These are phyloP conservation scores for Lasioglossum pauxillum DNA, from an alignment of 2,888 invertebrate species.

Conservation along the genomic window DNA sequence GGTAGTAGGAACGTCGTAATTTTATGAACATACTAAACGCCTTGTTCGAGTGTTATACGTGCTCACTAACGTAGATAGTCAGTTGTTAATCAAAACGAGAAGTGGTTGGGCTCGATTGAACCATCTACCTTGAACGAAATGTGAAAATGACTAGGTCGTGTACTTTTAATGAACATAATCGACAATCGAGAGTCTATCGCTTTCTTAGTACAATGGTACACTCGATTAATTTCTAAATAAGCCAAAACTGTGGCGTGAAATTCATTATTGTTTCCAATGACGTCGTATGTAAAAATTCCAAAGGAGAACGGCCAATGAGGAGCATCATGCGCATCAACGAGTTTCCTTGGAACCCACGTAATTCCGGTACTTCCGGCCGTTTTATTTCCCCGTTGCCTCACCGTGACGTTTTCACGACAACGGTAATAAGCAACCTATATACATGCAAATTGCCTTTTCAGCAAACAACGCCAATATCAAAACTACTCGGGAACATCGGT, in stretches of 20 bases:
- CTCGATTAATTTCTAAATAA: too few species aligned
- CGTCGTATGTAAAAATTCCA: not conserved
- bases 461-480: not conserved
- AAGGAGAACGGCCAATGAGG: not conserved
- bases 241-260: too few species aligned
- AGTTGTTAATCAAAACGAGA: not conserved
- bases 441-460: conserved; percentile 11
- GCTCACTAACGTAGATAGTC: not conserved
- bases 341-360: not conserved
- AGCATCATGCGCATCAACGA: not conserved
- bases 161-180: too few species aligned
- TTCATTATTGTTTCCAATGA: too few species aligned
- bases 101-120: not conserved
- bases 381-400: not conserved
- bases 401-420: not conserved
- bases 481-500: not conserved
- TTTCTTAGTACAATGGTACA: not conserved
- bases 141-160: too few species aligned
- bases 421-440: conserved; percentile 4
- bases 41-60: not conserved
- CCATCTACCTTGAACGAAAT: not conserved
- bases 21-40: not conserved
- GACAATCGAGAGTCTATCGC: too few species aligned
- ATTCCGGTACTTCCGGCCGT: not conserved
- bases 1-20: not conserved